Evolutionary conservation across 2,888 invertebrate species (phyloP), one percentile per base, ranked within the genome.

Genomic region (Yponomeuta cagnagella): DNA sequence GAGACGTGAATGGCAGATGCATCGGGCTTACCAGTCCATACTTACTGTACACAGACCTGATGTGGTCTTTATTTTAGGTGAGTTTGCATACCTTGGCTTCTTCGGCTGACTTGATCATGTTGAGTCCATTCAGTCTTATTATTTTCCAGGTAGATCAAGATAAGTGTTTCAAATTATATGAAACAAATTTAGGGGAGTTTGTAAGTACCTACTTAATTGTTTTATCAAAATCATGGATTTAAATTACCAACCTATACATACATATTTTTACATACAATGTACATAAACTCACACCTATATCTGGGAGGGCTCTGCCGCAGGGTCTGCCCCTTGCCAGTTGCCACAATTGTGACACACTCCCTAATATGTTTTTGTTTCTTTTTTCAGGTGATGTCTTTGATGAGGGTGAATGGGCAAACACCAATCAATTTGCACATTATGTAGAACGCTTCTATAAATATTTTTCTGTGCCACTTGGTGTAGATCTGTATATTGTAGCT

Each of bases 1-100:
- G 75, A 93, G 97, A 81, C 93, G 98, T 77, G 99, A 99, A 90
- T 99, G 98, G 98, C 99, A 99, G 88, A 99, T 99, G 99, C 94
- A 96, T 76, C 94, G 97, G 78, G 94, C 97, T 1, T 99, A 97
- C 84, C 96, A 97, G 90, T 95, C 98, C 15, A 95, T 97, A 2
- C 93, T 97, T 77, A 83, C 89, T 0, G 79, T 98, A 63, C 96
- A 98, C 78, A 93, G 93, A 73, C 99, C 99, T 1, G 97, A 99
- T 76, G 93, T 96, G 48, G 95, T 99, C 23, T 98, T 99, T 90
- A 93, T 99, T 75, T 89, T 99, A 77, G 97, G 97, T 96, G 84
- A 82, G 82, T 76, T 48, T 37, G n/a, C 1, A 69, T 33, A 33
- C 3, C 33, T 33, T 2, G 33, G 33, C 33, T 33, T 33, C 33